phyloP scores from a whole-genome alignment of 2,888 invertebrate species.

The Trissolcus brochymenae region DNA sequence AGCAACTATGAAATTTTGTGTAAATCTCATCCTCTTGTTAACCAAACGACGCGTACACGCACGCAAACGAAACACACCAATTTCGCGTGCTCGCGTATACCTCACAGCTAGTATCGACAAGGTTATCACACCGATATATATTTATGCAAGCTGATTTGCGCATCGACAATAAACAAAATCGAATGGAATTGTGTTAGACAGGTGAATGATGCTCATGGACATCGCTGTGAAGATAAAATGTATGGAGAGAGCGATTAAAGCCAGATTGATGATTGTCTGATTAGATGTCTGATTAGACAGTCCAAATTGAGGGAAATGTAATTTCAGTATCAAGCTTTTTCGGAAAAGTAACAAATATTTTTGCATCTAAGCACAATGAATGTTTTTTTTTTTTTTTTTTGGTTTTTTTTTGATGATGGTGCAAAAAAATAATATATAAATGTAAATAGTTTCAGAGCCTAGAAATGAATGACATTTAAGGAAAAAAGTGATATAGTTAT shows the following conservation, averaged over 20 bases:
- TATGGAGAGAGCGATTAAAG: not conserved
- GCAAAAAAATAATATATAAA: too few species aligned
- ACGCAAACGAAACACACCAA: constrained; percentile 30
- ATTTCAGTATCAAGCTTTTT: too few species aligned
- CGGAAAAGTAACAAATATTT: too few species aligned
- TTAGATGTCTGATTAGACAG: not conserved
- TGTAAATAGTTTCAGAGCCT: too few species aligned
- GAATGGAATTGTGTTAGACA: not conserved
- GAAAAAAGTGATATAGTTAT: too few species aligned
- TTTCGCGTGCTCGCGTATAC: constrained; percentile 11
- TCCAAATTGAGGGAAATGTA: not conserved
- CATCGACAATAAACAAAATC: constrained; percentile 30
- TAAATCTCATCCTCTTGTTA: constrained; percentile 61
- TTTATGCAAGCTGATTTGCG: constrained; percentile 36
- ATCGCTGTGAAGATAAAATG: too few species aligned
- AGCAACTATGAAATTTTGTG: constrained; percentile 64
- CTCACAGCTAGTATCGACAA: constrained; percentile 24
- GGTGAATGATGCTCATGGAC: not conserved
- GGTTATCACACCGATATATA: constrained; percentile 35
- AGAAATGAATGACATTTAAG: too few species aligned
- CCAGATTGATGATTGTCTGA: not conserved
- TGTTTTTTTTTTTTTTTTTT: too few species aligned
- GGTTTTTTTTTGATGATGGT: too few species aligned
- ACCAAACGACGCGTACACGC: constrained; percentile 45
- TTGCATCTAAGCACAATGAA: too few species aligned